Evolutionary conservation across 1,140 invertebrate genomes (phyloP), one percentile per base, ranked within the genome.

Genomic region (Neotoxoptera formosana): DNA sequence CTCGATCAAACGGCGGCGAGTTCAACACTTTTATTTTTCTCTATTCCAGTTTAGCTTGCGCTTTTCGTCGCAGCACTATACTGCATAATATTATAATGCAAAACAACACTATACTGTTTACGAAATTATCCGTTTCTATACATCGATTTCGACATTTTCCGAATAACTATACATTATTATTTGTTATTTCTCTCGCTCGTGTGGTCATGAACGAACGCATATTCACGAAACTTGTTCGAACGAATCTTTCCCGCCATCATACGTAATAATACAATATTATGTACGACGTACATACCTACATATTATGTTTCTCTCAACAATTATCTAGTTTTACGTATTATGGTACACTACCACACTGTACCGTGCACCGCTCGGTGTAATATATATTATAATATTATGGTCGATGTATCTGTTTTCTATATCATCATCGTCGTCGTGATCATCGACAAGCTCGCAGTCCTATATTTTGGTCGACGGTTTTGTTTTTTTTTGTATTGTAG

Each of bases 271-370:
- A 53, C 21, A 53, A 53, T 53, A 21, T 21, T 53, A 53, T 53
- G 51, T 53, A 23, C 51, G 51, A 21, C n/a, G 30, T 34, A 7
- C n/a, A n/a, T 76, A n/a, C 60, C 60, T 17, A 17, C 60, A 76
- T 30, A 76, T 76, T 76, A 76, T 76, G 60, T n/a, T 76, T 76
- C 60, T 76, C 60, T 76, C 30, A 76, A 76, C n/a, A 76, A 76
- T 76, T 76, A 76, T 76, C 60, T 76, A 76, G 60, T 76, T n/a
- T 76, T n/a, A 76, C 60, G 60, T 41, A 41, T 76, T 76, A 76
- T 76, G n/a, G 60, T 76, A 76, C 30, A 76, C 60, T 14, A 34
- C 60, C 21, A 21, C 21, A 53, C 60, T 76, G 17, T 30, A n/a
- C n/a, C 11, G 11, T 76, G 60, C 30, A n/a, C 60, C 30, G 60